phyloP scores from a whole-genome alignment of 2,113 vertebrate genomes.

The Hyla sarda region DNA sequence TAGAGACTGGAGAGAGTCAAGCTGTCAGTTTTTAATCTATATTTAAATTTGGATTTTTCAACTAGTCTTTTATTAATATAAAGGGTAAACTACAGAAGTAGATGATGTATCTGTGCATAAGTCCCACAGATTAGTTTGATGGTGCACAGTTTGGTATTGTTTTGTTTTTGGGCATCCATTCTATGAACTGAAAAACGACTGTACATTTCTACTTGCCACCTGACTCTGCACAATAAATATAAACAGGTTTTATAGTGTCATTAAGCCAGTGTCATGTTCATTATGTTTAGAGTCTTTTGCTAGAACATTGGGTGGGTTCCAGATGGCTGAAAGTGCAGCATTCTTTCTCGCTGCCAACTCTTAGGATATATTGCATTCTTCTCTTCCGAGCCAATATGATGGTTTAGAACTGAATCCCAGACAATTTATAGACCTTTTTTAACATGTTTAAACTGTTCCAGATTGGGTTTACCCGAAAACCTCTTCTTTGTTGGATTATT shows the following conservation, averaged over 20 bases:
- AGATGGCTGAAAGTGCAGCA: constrained; percentile 31
- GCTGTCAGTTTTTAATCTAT: too few species aligned
- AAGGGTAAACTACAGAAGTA: too few species aligned
- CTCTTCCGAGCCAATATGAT: constrained; percentile 5
- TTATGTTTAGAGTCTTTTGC: constrained; percentile 25
- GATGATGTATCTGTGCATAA: too few species aligned
- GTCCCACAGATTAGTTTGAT: too few species aligned
- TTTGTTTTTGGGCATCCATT: constrained; percentile 1
- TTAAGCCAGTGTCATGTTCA: constrained; percentile 31
- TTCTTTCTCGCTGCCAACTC: constrained; percentile 23
- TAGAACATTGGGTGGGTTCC: constrained; percentile 33
- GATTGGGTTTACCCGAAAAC: background rate
- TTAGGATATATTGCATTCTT: constrained; percentile 18
- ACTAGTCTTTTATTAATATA: too few species aligned
- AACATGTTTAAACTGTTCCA: background rate
- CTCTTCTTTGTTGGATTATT: background rate
- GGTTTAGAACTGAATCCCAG: background rate
- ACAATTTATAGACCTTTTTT: constrained; percentile 6
- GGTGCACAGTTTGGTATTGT: background rate
- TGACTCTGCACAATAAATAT: constrained; percentile 34
- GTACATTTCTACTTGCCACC: constrained; percentile 13
- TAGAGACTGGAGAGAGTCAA: too few species aligned
- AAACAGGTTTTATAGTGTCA: constrained; percentile 19
- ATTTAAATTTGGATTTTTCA: too few species aligned
- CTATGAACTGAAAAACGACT: background rate